Evolutionary conservation across 2,113 vertebrate genomes (phyloP).

Genomic region (Mionectes macconnelli): DNA sequence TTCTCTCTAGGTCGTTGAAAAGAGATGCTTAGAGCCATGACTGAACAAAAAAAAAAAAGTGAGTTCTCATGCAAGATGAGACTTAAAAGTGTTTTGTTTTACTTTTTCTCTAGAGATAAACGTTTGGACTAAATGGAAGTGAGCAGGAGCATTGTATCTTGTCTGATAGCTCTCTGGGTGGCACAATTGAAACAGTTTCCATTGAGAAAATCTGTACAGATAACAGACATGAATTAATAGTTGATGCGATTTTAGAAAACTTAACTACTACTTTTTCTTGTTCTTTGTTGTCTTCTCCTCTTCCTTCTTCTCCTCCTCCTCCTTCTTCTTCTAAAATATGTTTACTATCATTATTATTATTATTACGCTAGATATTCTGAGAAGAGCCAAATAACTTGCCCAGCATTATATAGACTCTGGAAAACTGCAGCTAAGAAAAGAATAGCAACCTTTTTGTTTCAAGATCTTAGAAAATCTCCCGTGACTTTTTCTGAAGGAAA

Average conservation of each 20-base stretch:
- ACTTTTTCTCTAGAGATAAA: background rate
- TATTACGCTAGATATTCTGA: background rate
- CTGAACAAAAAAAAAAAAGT: background rate
- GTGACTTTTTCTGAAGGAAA: background rate
- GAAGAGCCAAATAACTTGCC: background rate
- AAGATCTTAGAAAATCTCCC: background rate
- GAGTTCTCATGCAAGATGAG: background rate
- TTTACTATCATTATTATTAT: accelerated
- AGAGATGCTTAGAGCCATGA: background rate
- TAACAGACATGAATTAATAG: background rate
- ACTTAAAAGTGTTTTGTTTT: background rate
- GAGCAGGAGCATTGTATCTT: background rate
- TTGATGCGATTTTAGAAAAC: background rate
- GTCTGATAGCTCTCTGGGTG: background rate
- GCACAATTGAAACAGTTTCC: background rate
- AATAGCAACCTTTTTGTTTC: background rate
- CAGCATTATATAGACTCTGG: background rate
- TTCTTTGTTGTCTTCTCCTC: background rate
- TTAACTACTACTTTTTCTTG: background rate
- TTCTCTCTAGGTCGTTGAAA: background rate
- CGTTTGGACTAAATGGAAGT: background rate
- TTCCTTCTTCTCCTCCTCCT: background rate
- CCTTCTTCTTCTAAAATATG: background rate
- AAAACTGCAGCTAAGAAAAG: background rate
- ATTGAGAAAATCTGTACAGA: background rate